phyloP scores from a whole-genome alignment of 2,888 invertebrate species.

The Gandaritis pyraliata region DNA sequence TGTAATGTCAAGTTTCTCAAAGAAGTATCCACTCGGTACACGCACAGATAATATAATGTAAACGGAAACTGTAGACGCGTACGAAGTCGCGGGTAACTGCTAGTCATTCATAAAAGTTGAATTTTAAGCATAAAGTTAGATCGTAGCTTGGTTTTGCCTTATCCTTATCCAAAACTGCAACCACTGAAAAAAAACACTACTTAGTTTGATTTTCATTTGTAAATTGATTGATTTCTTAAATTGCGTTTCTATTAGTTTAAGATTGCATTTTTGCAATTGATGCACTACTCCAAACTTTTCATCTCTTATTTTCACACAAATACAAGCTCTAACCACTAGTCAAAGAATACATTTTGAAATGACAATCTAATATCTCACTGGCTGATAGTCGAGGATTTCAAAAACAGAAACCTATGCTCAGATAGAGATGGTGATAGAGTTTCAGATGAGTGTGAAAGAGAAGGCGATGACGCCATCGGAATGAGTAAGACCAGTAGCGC shows the following conservation, averaged over 20 bases:
- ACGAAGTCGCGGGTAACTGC: too few species aligned
- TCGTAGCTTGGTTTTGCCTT: too few species aligned
- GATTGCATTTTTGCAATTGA: slow-evolving; percentile 33
- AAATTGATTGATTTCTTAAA: slow-evolving; percentile 22
- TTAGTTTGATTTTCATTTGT: neutral
- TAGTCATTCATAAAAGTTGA: too few species aligned
- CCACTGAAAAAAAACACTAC: neutral
- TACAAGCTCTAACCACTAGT: slow-evolving; percentile 2
- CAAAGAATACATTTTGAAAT: slow-evolving; percentile 13
- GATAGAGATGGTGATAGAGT: slow-evolving; percentile 53
- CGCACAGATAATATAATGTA: too few species aligned
- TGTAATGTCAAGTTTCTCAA: too few species aligned
- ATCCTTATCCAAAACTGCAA: too few species aligned
- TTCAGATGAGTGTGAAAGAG: slow-evolving; percentile 56
- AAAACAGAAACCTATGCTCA: slow-evolving; percentile 54
- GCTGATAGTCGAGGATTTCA: slow-evolving; percentile 17
- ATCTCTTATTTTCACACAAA: slow-evolving; percentile 17
- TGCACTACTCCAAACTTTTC: slow-evolving; percentile 24
- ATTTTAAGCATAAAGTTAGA: too few species aligned
- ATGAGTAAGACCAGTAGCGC: slow-evolving; percentile 78
- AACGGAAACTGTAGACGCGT: too few species aligned
- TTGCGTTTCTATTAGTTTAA: slow-evolving; percentile 29
- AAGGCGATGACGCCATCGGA: slow-evolving; percentile 62
- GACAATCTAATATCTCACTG: slow-evolving; percentile 8
- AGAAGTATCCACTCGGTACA: too few species aligned